These are phyloP conservation scores for Cosmorhoe ocellata DNA, from an alignment of 2,888 invertebrate genomes.

Conservation along the genomic window DNA sequence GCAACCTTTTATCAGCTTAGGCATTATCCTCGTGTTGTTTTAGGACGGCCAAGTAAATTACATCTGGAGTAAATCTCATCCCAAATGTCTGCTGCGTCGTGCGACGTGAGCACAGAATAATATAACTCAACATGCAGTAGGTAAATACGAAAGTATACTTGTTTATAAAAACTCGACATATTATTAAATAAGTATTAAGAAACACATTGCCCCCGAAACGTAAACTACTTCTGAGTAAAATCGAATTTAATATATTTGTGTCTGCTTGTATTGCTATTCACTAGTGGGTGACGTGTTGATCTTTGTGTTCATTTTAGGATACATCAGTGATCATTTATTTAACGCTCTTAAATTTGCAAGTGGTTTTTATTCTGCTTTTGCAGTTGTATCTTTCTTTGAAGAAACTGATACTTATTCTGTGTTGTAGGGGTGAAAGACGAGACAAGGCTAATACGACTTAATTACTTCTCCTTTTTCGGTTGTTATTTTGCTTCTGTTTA, in stretches of 20 bases:
- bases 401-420: conserved; percentile 9
- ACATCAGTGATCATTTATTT: too few relatives aligned
- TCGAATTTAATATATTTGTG: too few relatives aligned
- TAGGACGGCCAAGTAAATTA: conserved; percentile 37
- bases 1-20: conserved; percentile 24
- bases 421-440: conserved; percentile 29
- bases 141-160: too few relatives aligned
- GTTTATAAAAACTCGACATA: background rate
- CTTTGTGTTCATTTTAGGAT: too few relatives aligned
- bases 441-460: conserved; percentile 34
- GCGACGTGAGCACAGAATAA: conserved; percentile 19
- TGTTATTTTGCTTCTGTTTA: conserved; percentile 10
- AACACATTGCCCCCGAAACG: too few relatives aligned
- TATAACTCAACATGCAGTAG: background rate
- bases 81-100: conserved; percentile 39
- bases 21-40: conserved; percentile 36
- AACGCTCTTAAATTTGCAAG: too few relatives aligned
- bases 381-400: too few relatives aligned
- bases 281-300: too few relatives aligned
- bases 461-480: conserved; percentile 43
- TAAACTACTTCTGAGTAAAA: too few relatives aligned
- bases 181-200: too few relatives aligned
- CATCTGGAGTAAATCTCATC: conserved; percentile 40
- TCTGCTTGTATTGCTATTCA: too few relatives aligned
- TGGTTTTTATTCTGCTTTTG: too few relatives aligned